Evolutionary conservation across 2,797 vertebrate genomes (phyloP).

Genomic region (Coccyzus lansbergi): DNA sequence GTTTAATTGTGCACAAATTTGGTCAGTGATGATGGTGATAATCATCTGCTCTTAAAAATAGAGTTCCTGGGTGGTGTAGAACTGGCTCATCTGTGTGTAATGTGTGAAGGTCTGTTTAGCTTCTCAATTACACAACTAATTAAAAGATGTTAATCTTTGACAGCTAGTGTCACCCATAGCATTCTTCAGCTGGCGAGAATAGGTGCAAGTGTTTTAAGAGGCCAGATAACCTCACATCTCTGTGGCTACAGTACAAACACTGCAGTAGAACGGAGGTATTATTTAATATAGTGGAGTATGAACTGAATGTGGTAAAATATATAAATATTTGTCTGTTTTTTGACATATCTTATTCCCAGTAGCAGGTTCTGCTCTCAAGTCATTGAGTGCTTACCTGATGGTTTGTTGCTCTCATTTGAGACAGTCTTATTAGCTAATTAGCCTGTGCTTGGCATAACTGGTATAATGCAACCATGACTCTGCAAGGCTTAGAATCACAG

Average conservation of each 20-base stretch:
- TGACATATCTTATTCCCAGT: rapidly evolving
- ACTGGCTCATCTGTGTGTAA: neutral
- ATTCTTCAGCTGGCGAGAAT: neutral
- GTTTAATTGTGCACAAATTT: neutral
- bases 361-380: neutral
- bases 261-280: neutral
- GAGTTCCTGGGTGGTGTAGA: neutral
- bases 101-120: neutral
- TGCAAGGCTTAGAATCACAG: no score
- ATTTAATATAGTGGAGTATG: neutral
- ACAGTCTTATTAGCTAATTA: neutral
- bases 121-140: neutral
- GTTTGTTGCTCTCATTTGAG: neutral
- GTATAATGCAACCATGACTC: neutral
- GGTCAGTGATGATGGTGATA: neutral
- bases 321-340: neutral
- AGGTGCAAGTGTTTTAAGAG: neutral
- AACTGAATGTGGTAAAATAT: neutral
- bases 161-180: neutral
- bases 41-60: neutral
- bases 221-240: neutral
- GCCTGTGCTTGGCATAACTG: neutral
- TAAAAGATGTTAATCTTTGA: neutral
- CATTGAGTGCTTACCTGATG: neutral
- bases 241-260: neutral